Conservation (phyloP, 2,888 invertebrate genomes). For the Brassicogethes aeneus region DNA sequence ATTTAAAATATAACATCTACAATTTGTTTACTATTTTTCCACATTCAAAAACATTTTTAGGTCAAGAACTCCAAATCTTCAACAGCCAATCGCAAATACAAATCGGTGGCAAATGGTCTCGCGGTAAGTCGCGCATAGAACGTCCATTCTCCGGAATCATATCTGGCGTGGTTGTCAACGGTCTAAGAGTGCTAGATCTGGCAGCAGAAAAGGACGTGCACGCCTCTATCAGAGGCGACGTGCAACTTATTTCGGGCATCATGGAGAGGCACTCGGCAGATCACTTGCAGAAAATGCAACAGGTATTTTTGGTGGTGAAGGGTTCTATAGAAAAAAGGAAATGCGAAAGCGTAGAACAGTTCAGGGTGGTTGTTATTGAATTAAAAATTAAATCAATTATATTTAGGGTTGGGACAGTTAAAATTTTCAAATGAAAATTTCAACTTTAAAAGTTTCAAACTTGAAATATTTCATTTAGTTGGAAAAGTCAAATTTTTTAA, state of each 20-base stretch:
- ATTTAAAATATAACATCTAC: no score
- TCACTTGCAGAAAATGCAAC: slow-evolving; percentile 76
- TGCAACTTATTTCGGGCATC: slow-evolving; percentile 65
- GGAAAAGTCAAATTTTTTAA: no score
- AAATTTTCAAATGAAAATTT: no score
- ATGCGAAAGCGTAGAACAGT: no score
- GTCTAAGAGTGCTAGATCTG: slow-evolving; percentile 73
- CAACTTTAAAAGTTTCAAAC: no score
- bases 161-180: slow-evolving; percentile 84
- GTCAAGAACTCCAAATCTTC: slow-evolving; percentile 60
- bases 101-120: slow-evolving; percentile 76
- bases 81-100: slow-evolving; percentile 86
- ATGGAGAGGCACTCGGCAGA: slow-evolving; percentile 68
- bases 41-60: no score
- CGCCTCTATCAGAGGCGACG: slow-evolving; percentile 73
- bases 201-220: slow-evolving; percentile 76
- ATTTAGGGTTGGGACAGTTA: no score
- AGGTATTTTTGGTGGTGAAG: no score
- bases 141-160: slow-evolving; percentile 81
- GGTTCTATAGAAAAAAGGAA: no score
- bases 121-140: slow-evolving; percentile 58
- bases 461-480: no score
- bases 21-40: not conserved
- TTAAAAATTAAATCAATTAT: not conserved
- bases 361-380: no score